Evolutionary conservation across 1,140 invertebrate species (phyloP), one percentile per base, ranked within the genome.

Genomic region (Cyclina sinensis): DNA sequence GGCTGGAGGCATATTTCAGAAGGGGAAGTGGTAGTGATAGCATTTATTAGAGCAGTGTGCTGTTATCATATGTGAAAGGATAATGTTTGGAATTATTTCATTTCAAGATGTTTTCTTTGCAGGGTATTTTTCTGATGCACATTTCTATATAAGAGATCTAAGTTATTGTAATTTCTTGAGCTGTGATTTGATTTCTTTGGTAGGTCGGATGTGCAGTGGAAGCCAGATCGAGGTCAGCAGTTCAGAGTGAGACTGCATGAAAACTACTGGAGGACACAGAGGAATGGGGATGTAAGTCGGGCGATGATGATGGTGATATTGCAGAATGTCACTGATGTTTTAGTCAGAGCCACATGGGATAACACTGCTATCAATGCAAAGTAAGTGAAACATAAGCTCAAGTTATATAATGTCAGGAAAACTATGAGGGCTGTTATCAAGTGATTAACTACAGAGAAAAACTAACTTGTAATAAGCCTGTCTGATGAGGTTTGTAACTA

Each of bases 221-320:
- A 46, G n/a, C 21, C 84, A 21, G 73, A 78, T 78, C 32, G 32
- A 39, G 32, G 62, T 37, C 24, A 62, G 9, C 43, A 85, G 18
- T 89, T 91, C 79, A 84, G 43, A 14, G 78, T 92, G 21, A 46
- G 95, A 94, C 96, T 97, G 88, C 97, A 97, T 95, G 97, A 96
- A 93, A 89, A 90, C 68, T 86, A 84, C 51, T 93, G 89, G 91
- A 94, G 94, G 96, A 93, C 88, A 74, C 90, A 51, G 18, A 87
- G 89, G 51, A 94, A 57, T 86, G 92, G 96, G 51, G 90, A 96
- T 46, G 97, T 98, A 0, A 97, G 96, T n/a, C 96, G 98, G 85
- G 96, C 97, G 90, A 97, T 97, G 51, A 96, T 99, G 65, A 99
- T 99, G 98, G 98, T 98, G 97, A 97, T 97, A 62, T 96, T 99